A percentile compares a stretch with the other conserved stretches of the same genome.
Conservation (phyloP, 2,888 invertebrate species). For the Cryptus viduatorius region DNA sequence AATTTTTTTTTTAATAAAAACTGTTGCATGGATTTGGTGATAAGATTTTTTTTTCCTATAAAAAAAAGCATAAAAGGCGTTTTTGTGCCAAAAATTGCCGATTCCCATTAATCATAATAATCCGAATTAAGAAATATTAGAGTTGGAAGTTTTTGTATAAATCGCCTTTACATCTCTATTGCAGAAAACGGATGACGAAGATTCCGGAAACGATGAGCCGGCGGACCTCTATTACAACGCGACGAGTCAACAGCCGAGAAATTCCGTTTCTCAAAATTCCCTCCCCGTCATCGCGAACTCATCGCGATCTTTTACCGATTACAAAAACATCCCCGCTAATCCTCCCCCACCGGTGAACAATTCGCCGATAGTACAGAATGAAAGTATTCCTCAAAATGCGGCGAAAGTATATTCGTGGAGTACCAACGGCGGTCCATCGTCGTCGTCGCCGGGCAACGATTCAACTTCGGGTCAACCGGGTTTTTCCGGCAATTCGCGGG, state of each 20-base stretch:
- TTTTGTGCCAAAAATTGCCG: neutral
- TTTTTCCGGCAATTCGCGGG: slow-evolving; percentile 11
- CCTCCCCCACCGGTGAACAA: slow-evolving; percentile 14
- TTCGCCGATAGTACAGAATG: slow-evolving; percentile 52
- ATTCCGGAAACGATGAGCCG: slow-evolving; percentile 98
- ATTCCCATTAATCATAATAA: neutral
- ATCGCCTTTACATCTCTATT: slow-evolving; percentile 39
- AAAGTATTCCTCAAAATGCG: slow-evolving; percentile 56
- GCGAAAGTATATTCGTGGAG: slow-evolving; percentile 57
- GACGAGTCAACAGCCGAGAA: slow-evolving; percentile 83
- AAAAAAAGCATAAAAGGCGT: no score
- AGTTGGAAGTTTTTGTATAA: no score
- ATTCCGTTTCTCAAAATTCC: slow-evolving; percentile 73
- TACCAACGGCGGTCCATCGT: slow-evolving; percentile 10
- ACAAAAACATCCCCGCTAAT: slow-evolving; percentile 39
- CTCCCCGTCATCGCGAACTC: slow-evolving; percentile 67
- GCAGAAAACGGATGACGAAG: slow-evolving; percentile 93
- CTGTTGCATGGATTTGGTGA: no score
- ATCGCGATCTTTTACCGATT: slow-evolving; percentile 18
- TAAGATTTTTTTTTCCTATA: no score
- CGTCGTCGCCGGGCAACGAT: slow-evolving; percentile 21
- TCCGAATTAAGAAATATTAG: no score
- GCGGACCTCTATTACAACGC: slow-evolving; percentile 88
- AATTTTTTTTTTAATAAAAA: no score
- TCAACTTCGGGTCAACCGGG: slow-evolving; percentile 12